Evolutionary conservation across 2,797 vertebrate species (phyloP), one percentile per base, ranked within the genome.

Genomic region (Pseudochaenichthys georgianus): DNA sequence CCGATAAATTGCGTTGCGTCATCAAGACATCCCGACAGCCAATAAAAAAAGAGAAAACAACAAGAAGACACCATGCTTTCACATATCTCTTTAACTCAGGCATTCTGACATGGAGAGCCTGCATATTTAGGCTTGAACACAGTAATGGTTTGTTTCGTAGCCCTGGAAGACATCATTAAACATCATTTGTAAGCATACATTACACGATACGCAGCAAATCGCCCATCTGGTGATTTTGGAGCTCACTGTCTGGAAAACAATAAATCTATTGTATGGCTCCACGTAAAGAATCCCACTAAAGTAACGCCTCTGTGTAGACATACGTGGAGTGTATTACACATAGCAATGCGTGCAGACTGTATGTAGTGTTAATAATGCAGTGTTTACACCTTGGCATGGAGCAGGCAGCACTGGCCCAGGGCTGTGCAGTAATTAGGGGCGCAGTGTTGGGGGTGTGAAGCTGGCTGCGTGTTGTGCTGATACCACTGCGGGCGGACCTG

Each of bases 331-430:
- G 50, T 72, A 82, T 82, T 78, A 87, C 82, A 82, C 82, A 57
- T 38, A 19, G 81, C 68, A 23, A 67, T 68, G 81, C 75, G 78
- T 72, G 55, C 81, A 82, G 76, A 64, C 88, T 88, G 88, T 89
- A 80, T 86, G 82, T 82, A 65, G 83, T 84, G 89, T 91, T 93
- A 92, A 92, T 93, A 93, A 92, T 90, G 89, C 89, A 91, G 89
- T 90, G 90, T 91, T 92, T 92, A 92, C 90, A 88, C 89, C 90
- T 87, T 73, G 91, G 90, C 85, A 81, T 80, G 43, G 85, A 88
- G 71, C 80, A 87, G 77, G 72, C 85, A 11, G 71, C 5, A 10
- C 75, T 73, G 83, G 87, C 90, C 85, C 83, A 61, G 71, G 87
- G 89, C 87, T 82, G 85, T 72, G 85, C 87, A 38, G 85, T 90